phyloP scores from a whole-genome alignment of 2,113 vertebrate genomes.

The Phyllopteryx taeniolatus region DNA sequence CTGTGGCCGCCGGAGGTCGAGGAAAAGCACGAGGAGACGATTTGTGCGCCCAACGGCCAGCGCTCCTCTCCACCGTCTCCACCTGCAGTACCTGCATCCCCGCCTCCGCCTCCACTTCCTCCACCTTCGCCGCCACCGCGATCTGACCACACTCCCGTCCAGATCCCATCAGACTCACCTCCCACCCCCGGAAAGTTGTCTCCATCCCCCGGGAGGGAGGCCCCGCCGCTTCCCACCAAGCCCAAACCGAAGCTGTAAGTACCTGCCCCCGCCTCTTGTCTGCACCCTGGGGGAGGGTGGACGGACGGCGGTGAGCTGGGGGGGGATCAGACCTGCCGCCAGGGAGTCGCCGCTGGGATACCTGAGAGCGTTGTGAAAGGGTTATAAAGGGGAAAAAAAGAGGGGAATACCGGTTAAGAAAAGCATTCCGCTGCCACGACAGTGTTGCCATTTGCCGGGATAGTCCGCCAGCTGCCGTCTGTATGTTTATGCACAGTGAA shows the following conservation, averaged over 20 bases:
- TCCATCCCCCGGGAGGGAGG: conserved; percentile 81
- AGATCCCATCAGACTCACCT: conserved; percentile 23
- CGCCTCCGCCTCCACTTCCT: conserved; percentile 27
- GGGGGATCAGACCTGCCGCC: neutral
- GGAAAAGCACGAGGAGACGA: conserved; percentile 47
- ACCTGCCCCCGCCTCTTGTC: conserved; percentile 27
- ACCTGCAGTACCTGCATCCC: conserved; percentile 32
- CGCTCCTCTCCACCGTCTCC: conserved; percentile 44
- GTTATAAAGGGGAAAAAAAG: conserved; percentile 36
- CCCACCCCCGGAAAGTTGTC: conserved; percentile 55
- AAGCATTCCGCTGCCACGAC: conserved; percentile 51
- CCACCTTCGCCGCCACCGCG: conserved; percentile 36
- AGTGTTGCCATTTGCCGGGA: conserved; percentile 44
- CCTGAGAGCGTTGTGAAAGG: conserved; percentile 32
- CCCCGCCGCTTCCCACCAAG: conserved; percentile 86
- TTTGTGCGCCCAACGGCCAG: conserved; percentile 69
- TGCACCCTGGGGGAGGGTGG: conserved; percentile 14
- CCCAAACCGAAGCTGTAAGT: conserved; percentile 96
- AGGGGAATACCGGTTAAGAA: conserved; percentile 51
- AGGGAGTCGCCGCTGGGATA: conserved; percentile 11
- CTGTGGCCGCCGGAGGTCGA: conserved; percentile 61
- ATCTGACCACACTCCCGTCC: conserved; percentile 44
- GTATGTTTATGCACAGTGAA: neutral
- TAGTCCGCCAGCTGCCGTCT: conserved; percentile 34
- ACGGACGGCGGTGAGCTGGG: neutral